A percentile compares a stretch with the other conserved stretches of the same genome.
Evolutionary conservation across 1,140 invertebrate species (phyloP).

Genomic region (Cydia amplana): DNA sequence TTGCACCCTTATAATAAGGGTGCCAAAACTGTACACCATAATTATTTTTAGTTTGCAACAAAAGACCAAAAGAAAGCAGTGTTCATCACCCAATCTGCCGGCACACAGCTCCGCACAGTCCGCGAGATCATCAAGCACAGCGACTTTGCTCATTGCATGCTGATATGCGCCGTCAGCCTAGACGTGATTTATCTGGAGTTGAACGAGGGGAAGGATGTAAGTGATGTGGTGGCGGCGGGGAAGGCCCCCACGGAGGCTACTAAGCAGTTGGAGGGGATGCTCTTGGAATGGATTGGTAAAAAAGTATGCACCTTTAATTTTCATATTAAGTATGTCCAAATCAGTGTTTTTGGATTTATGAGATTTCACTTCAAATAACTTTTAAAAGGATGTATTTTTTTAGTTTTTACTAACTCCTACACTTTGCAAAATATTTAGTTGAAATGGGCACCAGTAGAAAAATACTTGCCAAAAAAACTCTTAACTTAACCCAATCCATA

Average conservation of each 20-base stretch:
- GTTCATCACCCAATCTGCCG: slow-evolving; percentile 80
- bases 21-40: too few relatives aligned
- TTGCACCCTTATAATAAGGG: too few relatives aligned
- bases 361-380: background rate
- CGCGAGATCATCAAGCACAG: slow-evolving; percentile 79
- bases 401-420: too few relatives aligned
- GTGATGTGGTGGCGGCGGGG: slow-evolving; percentile 60
- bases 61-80: slow-evolving; percentile 80
- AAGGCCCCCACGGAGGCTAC: slow-evolving; percentile 55
- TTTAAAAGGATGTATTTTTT: too few relatives aligned
- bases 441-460: too few relatives aligned
- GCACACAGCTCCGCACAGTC: slow-evolving; percentile 75
- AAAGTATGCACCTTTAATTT: slow-evolving; percentile 46
- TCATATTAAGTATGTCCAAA: background rate
- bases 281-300: slow-evolving; percentile 65
- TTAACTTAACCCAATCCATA: too few relatives aligned
- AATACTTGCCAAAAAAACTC: too few relatives aligned
- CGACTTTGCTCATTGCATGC: slow-evolving; percentile 80
- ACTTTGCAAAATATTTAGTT: too few relatives aligned
- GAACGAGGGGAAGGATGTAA: slow-evolving; percentile 68
- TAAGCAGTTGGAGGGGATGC: slow-evolving; percentile 63
- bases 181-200: slow-evolving; percentile 68
- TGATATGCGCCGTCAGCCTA: slow-evolving; percentile 74
- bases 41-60: slow-evolving; percentile 55
- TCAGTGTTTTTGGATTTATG: background rate